Evolutionary conservation across 2,113 vertebrate species (phyloP).

Genomic region (Egretta garzetta): DNA sequence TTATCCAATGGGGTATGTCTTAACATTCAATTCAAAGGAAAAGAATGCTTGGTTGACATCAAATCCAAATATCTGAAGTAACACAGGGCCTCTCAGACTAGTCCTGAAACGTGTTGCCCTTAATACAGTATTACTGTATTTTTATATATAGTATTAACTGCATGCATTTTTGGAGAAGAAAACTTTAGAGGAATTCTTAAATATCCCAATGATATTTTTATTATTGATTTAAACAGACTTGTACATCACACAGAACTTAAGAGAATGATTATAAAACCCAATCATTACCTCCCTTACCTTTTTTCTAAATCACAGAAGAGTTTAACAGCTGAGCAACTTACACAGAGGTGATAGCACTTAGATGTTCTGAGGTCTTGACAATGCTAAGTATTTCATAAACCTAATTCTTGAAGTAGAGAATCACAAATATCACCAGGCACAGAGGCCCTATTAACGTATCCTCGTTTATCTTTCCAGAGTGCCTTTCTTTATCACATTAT

Average conservation of each 20-base stretch:
- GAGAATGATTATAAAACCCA: conserved; percentile 25
- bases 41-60: neutral
- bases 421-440: neutral
- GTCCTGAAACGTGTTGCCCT: neutral
- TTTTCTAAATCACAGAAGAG: conserved; percentile 20
- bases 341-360: neutral
- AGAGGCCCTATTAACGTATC: neutral
- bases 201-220: conserved; percentile 40
- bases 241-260: conserved; percentile 35
- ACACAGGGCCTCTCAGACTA: neutral
- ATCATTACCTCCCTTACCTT: neutral
- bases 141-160: neutral
- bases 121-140: neutral
- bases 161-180: neutral
- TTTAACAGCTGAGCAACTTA: conserved; percentile 34
- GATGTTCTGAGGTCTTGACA: conserved; percentile 8
- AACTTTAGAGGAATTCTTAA: neutral
- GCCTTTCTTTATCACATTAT: neutral
- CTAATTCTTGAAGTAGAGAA: neutral
- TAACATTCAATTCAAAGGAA: neutral
- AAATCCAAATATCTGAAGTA: neutral
- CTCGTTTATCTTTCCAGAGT: neutral
- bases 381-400: neutral
- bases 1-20: neutral
- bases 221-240: conserved; percentile 38